A percentile compares a stretch with the other conserved stretches of the same genome.
These are phyloP conservation scores for Siniperca scherzeri DNA, from an alignment of 2,797 vertebrate species.

Conservation along the genomic window DNA sequence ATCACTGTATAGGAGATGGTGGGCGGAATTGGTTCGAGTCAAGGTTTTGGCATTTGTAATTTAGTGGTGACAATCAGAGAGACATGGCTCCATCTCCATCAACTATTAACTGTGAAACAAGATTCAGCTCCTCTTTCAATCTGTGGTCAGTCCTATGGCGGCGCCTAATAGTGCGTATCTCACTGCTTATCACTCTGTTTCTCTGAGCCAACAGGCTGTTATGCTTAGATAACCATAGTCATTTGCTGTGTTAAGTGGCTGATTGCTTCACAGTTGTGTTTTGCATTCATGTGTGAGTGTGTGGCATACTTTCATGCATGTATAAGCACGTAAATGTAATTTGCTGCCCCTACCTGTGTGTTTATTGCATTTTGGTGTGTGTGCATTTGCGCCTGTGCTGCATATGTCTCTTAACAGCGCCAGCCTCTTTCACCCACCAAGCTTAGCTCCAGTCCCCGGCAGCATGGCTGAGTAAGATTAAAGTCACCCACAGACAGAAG, in stretches of 20 bases:
- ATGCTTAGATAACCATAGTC: constrained; percentile 80
- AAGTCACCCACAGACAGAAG: constrained; percentile 69
- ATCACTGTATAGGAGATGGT: constrained; percentile 23
- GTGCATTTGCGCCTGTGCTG: constrained; percentile 3
- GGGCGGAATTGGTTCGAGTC: constrained; percentile 35
- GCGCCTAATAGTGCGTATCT: constrained; percentile 76
- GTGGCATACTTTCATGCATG: constrained; percentile 54
- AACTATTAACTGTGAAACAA: constrained; percentile 69
- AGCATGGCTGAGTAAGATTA: constrained; percentile 74
- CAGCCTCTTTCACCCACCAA: constrained; percentile 35
- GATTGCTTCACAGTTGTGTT: constrained; percentile 66
- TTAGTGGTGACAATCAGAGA: constrained; percentile 45
- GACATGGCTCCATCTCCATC: constrained; percentile 53
- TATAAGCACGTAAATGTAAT: constrained; percentile 52
- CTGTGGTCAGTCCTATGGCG: constrained; percentile 57
- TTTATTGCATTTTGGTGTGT: constrained; percentile 13
- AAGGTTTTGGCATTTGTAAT: constrained; percentile 65
- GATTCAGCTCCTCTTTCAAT: constrained; percentile 64
- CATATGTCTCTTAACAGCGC: constrained; percentile 37
- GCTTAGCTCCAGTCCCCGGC: constrained; percentile 61
- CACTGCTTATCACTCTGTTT: constrained; percentile 70
- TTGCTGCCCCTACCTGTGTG: constrained; percentile 32
- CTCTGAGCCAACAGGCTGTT: constrained; percentile 78
- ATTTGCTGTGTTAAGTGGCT: constrained; percentile 80
- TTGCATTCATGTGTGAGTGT: constrained; percentile 24